These are phyloP conservation scores for Zaprionus capensis DNA, from an alignment of 1,140 invertebrate genomes.

Conservation along the genomic window DNA sequence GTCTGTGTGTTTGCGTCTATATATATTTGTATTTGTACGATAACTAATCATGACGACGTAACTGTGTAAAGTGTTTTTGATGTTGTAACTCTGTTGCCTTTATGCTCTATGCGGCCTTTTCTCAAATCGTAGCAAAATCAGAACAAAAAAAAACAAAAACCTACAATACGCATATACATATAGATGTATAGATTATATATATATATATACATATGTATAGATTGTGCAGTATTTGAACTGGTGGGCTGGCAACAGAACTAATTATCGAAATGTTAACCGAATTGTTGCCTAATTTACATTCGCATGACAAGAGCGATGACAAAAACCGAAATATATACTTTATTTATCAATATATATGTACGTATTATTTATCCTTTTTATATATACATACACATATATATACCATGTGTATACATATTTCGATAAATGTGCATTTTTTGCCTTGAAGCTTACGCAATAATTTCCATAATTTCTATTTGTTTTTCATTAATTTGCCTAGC, in stretches of 20 bases:
- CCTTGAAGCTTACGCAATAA: conserved; percentile 10
- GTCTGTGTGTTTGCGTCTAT: conserved; percentile 8
- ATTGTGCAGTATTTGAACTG: background rate
- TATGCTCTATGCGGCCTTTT: conserved; percentile 80
- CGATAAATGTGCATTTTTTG: conserved; percentile 11
- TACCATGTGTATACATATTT: conserved; percentile 7
- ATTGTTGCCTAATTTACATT: conserved; percentile 43
- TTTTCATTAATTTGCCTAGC: conserved; percentile 4
- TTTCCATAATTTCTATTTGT: conserved; percentile 2
- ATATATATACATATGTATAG: conserved; percentile 54
- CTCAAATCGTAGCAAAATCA: conserved; percentile 64
- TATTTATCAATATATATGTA: conserved; percentile 27
- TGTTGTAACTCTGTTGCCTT: conserved; percentile 83
- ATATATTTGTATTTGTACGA: conserved; percentile 19
- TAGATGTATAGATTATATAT: conserved; percentile 47
- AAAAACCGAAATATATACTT: conserved; percentile 36
- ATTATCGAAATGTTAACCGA: conserved; percentile 54
- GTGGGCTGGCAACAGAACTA: conserved; percentile 29
- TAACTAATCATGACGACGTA: conserved; percentile 35
- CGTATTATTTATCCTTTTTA: conserved; percentile 8
- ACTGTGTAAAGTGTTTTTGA: conserved; percentile 69
- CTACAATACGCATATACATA: conserved; percentile 37
- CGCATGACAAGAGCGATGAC: conserved; percentile 16
- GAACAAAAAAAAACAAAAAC: conserved; percentile 39
- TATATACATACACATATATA: conserved; percentile 14